Evolutionary conservation across 1,140 invertebrate species (phyloP).

Genomic region (Drosophila dunni): DNA sequence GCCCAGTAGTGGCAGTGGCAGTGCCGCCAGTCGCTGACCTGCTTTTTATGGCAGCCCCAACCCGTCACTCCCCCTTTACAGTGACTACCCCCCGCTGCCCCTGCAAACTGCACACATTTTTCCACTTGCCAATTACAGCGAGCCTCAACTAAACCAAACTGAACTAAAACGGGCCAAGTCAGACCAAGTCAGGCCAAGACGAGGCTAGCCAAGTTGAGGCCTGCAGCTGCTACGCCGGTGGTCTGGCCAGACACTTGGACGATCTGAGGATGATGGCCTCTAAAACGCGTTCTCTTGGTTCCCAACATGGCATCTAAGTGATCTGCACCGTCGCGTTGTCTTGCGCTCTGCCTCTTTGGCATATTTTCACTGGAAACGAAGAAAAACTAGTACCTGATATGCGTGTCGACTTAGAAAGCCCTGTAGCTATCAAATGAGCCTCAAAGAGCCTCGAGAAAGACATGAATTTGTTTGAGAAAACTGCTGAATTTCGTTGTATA

Average conservation of each 20-base stretch:
- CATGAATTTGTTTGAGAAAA: no score
- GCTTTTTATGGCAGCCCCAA: constrained; percentile 70
- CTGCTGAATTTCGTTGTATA: no score
- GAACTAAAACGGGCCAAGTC: constrained; percentile 21
- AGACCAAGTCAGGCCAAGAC: not conserved
- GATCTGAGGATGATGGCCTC: constrained; percentile 50
- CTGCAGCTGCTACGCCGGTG: constrained; percentile 61
- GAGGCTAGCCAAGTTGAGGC: constrained; percentile 29
- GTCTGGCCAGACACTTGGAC: constrained; percentile 70
- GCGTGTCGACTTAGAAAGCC: no score
- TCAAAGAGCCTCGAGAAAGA: no score
- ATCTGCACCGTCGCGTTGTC: constrained; percentile 13
- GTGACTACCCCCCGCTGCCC: not conserved
- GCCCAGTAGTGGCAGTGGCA: constrained; percentile 5
- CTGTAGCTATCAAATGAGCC: no score
- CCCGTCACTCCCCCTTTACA: not conserved
- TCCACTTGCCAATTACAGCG: constrained; percentile 79
- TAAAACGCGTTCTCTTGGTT: constrained; percentile 55
- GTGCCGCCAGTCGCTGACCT: constrained; percentile 59
- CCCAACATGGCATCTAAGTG: constrained; percentile 45
- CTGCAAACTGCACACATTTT: constrained; percentile 44
- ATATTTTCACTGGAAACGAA: constrained; percentile 69
- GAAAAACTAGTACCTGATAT: not conserved
- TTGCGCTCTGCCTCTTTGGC: constrained; percentile 36
- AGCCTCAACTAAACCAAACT: constrained; percentile 24